Evolutionary conservation across 2,113 vertebrate genomes (phyloP).

Genomic region (Archocentrus centrarchus): DNA sequence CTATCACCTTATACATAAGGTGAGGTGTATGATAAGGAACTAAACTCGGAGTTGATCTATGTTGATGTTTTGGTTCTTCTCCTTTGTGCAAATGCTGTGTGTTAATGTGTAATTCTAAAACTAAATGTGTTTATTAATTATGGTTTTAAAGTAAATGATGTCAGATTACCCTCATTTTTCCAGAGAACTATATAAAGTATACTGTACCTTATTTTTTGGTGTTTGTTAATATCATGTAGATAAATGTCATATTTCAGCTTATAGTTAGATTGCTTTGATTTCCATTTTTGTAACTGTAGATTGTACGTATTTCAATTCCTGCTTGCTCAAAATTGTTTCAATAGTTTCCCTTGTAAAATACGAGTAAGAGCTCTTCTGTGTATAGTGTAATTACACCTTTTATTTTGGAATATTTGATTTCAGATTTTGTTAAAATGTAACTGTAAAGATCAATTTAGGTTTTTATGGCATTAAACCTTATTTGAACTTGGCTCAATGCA

Average conservation of each 20-base stretch:
- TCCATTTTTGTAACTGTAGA: slow-evolving; percentile 63
- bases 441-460: slow-evolving; percentile 69
- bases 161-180: slow-evolving; percentile 52
- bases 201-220: slow-evolving; percentile 66
- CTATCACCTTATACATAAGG: slow-evolving; percentile 24
- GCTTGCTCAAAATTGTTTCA: slow-evolving; percentile 60
- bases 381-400: slow-evolving; percentile 70
- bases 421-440: slow-evolving; percentile 71
- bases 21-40: slow-evolving; percentile 60
- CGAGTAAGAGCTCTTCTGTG: slow-evolving; percentile 55
- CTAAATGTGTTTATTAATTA: slow-evolving; percentile 64
- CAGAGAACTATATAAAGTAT: slow-evolving; percentile 59
- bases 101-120: slow-evolving; percentile 71
- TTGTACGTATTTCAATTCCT: slow-evolving; percentile 50
- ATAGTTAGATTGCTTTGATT: slow-evolving; percentile 46
- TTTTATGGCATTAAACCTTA: slow-evolving; percentile 77
- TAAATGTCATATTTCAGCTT: slow-evolving; percentile 59
- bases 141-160: slow-evolving; percentile 69
- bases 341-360: slow-evolving; percentile 67
- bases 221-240: slow-evolving; percentile 71
- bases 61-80: slow-evolving; percentile 75
- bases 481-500: slow-evolving; percentile 61
- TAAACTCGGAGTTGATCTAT: slow-evolving; percentile 61
- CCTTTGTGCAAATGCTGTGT: slow-evolving; percentile 77
- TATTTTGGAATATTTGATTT: slow-evolving; percentile 65